phyloP scores from a whole-genome alignment of 2,888 invertebrate species.

The Lypha dubia region DNA sequence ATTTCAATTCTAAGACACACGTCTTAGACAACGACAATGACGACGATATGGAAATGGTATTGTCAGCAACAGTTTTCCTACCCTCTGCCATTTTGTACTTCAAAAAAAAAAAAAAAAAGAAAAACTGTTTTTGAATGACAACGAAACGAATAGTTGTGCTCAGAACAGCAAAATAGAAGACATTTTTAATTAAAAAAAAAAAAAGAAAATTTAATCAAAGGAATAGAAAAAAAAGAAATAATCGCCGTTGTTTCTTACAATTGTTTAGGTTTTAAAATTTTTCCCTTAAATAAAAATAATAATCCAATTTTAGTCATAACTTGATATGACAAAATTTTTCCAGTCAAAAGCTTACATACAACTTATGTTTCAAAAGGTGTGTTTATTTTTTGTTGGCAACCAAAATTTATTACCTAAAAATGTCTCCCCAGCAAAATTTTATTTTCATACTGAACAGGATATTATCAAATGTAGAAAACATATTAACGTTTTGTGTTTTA shows the following conservation, averaged over 20 bases:
- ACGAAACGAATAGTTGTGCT: conserved; percentile 50
- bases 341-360: conserved; percentile 12
- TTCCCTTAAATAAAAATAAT: conserved; percentile 28
- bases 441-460: conserved; percentile 65
- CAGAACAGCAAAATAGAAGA: conserved; percentile 72
- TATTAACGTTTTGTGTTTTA: conserved; percentile 71
- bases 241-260: not conserved
- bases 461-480: conserved; percentile 71
- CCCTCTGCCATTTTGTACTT: not conserved
- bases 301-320: conserved; percentile 1
- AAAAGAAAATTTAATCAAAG: no score
- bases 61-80: conserved; percentile 26
- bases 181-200: conserved; percentile 16
- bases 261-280: conserved; percentile 26
- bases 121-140: not conserved
- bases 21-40: not conserved
- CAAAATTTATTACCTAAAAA: conserved; percentile 42
- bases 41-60: not conserved
- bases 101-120: not conserved
- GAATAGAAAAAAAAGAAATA: no score
- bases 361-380: conserved; percentile 33
- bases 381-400: not conserved
- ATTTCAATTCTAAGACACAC: conserved; percentile 3
- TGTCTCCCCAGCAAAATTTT: not conserved
- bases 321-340: conserved; percentile 36